Evolutionary conservation across 2,888 invertebrate species (phyloP), one percentile per base, ranked within the genome.

Genomic region (Drosophila seclusa): DNA sequence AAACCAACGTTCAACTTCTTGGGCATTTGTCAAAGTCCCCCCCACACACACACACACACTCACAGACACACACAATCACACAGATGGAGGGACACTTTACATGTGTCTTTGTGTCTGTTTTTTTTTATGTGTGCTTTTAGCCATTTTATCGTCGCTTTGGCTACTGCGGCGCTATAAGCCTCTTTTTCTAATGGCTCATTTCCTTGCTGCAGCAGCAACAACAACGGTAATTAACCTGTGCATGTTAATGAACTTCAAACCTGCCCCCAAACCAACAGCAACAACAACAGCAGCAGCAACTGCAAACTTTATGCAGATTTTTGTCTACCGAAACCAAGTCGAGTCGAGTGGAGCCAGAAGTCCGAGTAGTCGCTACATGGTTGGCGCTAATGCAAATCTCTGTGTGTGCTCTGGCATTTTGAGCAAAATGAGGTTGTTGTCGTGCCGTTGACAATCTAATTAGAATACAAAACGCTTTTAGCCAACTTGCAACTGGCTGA

Each of bases 391-490:
- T 91, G 87, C 91, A 90, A 87, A 91, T 90, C 86, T 78, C 60
- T 53, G 57, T 74, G 62, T 67, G 61, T 76, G 63, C 70, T 57
- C 38, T 27, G 83, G 73, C 85, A 87, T 87, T 90, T 90, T 89
- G 75, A 75, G 75, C 90, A 83, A 90, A 91, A 91, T 91, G 90
- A 91, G 90, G 91, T 91, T 91, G 91, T 91, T 91, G 91, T 91
- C 90, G 91, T 91, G 90, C 91, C 87, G 83, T 89, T 91, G 91
- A 92, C 91, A 91, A 91, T 92, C 92, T 91, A 91, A 91, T 91
- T 91, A 91, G 92, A 91, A 91, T 92, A 91, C 88, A 82, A 90
- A 90, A 91, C 87, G 87, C 90, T 89, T 89, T 89, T 76, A 78
- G 76, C 72, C 72, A 61, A 61, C 57, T 45, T 76, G 50, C 57